These are phyloP conservation scores for Botia almorhae DNA, from an alignment of 2,797 vertebrate genomes.

Conservation along the genomic window DNA sequence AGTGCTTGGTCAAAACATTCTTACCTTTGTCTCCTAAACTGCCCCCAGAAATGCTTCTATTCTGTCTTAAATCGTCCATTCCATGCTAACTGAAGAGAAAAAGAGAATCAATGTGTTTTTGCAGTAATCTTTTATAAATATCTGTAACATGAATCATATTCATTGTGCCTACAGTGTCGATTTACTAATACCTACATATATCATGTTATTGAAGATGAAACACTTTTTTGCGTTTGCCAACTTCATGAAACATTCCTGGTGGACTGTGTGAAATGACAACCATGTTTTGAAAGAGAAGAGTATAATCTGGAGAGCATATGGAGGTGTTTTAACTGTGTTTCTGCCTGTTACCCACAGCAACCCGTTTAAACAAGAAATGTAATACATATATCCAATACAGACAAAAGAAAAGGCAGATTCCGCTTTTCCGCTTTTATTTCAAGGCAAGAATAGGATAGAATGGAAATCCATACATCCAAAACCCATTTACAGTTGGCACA, in stretches of 20 bases:
- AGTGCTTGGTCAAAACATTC: conserved; percentile 47
- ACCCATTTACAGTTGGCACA: conserved; percentile 2
- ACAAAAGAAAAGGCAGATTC: background rate
- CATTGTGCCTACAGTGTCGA: background rate
- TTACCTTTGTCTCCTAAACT: conserved; percentile 75
- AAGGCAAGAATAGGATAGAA: background rate
- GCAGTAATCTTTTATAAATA: background rate
- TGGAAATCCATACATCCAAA: background rate
- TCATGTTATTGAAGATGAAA: background rate
- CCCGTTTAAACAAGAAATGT: conserved; percentile 23
- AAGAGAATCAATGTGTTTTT: background rate
- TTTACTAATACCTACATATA: background rate
- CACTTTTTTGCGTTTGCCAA: background rate
- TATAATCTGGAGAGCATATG: conserved; percentile 18
- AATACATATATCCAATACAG: background rate
- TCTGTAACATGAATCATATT: background rate
- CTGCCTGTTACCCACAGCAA: background rate
- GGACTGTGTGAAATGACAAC: conserved; percentile 1
- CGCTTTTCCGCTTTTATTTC: background rate
- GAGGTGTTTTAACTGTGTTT: background rate
- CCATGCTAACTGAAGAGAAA: conserved; percentile 81
- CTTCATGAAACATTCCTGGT: background rate
- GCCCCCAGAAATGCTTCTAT: conserved; percentile 72
- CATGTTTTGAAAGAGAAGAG: background rate
- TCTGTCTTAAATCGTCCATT: conserved; percentile 87